Conservation (phyloP, 2,797 vertebrate species). For the Epinephelus coioides region DNA sequence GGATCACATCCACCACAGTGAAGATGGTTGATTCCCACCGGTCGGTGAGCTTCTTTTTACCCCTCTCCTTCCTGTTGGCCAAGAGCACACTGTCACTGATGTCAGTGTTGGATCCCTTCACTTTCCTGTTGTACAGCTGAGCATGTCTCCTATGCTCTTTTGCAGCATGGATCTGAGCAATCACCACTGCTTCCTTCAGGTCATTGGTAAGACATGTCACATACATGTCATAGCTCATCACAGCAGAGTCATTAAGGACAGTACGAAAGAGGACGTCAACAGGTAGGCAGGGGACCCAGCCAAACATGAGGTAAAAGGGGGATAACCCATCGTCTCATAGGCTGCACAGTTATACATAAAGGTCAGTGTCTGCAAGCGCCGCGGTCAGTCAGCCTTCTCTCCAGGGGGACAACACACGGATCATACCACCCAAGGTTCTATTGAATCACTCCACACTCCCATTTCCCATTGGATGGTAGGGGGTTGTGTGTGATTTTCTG, state of each 20-base stretch:
- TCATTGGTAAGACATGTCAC: background rate
- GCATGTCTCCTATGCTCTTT: constrained; percentile 41
- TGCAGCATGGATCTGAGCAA: constrained; percentile 31
- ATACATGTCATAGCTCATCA: constrained; percentile 25
- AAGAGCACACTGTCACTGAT: constrained; percentile 35
- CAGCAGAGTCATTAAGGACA: constrained; percentile 21
- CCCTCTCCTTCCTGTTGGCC: constrained; percentile 41
- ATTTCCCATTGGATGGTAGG: background rate
- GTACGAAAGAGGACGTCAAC: constrained; percentile 1
- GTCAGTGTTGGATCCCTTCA: constrained; percentile 18
- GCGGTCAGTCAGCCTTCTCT: too few relatives aligned
- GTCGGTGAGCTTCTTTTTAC: constrained; percentile 47
- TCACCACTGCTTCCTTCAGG: constrained; percentile 28
- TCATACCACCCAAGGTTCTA: background rate
- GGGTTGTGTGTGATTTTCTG: constrained; percentile 15
- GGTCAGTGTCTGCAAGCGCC: too few relatives aligned
- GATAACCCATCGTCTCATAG: too few relatives aligned
- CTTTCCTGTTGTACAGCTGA: constrained; percentile 43
- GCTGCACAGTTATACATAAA: too few relatives aligned
- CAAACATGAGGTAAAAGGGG: background rate
- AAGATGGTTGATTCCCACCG: constrained; percentile 45
- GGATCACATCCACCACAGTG: constrained; percentile 31
- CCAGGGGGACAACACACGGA: background rate
- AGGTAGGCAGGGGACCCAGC: background rate
- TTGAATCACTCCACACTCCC: background rate